Evolutionary conservation across 2,797 vertebrate species (phyloP).

Genomic region (Sarcophilus harrisii): DNA sequence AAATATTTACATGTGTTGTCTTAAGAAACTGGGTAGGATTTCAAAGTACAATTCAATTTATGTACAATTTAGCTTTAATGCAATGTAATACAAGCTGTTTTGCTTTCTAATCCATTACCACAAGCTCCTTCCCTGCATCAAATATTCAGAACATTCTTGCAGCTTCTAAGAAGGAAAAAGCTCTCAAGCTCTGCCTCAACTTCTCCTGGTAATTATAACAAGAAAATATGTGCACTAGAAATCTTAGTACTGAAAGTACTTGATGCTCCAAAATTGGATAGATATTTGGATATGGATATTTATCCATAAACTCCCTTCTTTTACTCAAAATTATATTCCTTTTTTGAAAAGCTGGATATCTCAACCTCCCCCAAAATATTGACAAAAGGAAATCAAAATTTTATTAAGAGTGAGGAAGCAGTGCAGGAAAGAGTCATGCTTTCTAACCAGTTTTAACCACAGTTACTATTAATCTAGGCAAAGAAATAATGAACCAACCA

Average conservation of each 20-base stretch:
- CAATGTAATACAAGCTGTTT: slow-evolving; percentile 84
- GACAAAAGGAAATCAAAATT: slow-evolving; percentile 18
- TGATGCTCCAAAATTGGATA: no score
- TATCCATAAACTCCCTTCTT: background rate
- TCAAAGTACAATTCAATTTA: slow-evolving; percentile 91
- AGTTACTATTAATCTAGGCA: background rate
- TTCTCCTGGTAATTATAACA: background rate
- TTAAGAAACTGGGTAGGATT: slow-evolving; percentile 94
- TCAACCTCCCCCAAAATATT: background rate
- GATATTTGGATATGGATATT: background rate
- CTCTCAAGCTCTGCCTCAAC: background rate
- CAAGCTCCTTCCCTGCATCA: slow-evolving; percentile 37
- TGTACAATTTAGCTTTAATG: slow-evolving; percentile 86
- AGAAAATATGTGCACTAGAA: background rate
- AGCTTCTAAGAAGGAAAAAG: slow-evolving; percentile 7
- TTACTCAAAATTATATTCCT: slow-evolving; percentile 9
- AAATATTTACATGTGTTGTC: slow-evolving; percentile 99
- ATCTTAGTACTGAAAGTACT: background rate
- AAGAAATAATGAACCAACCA: background rate
- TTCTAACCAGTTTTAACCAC: background rate
- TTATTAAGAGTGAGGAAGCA: background rate
- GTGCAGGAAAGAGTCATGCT: background rate
- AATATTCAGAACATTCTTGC: slow-evolving; percentile 7
- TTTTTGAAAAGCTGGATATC: slow-evolving; percentile 33
- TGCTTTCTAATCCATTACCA: slow-evolving; percentile 78